A percentile compares a stretch with the other conserved stretches of the same genome.
These are phyloP conservation scores for Drosophila nikananu DNA, from an alignment of 1,140 invertebrate species.

Conservation along the genomic window DNA sequence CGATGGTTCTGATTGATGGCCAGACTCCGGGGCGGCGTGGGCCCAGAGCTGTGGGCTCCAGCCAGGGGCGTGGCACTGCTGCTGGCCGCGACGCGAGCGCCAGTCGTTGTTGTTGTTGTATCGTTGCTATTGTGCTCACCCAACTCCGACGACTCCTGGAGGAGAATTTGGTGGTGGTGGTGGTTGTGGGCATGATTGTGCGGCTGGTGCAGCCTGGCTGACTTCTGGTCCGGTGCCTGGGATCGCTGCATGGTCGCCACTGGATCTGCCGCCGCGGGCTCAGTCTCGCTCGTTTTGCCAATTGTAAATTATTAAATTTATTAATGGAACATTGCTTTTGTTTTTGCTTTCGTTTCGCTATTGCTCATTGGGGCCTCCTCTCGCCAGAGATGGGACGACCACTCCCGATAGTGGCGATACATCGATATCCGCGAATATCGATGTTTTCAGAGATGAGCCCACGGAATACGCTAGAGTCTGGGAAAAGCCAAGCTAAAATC, in stretches of 20 bases:
- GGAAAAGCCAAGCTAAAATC: too few relatives aligned
- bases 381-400: not conserved
- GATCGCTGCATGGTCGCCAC: slow-evolving; percentile 57
- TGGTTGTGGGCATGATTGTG: slow-evolving; percentile 3
- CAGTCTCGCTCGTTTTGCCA: slow-evolving; percentile 6
- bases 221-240: slow-evolving; percentile 51
- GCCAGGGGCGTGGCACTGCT: slow-evolving; percentile 51
- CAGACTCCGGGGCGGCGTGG: slow-evolving; percentile 62
- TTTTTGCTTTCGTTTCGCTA: slow-evolving; percentile 15
- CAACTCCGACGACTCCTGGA: slow-evolving; percentile 25
- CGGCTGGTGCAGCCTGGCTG: slow-evolving; percentile 36
- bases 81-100: slow-evolving; percentile 42
- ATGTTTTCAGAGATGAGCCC: too few relatives aligned
- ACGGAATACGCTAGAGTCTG: too few relatives aligned
- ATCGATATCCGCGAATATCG: too few relatives aligned
- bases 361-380: slow-evolving; percentile 14
- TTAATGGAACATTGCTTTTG: slow-evolving; percentile 6
- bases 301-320: not conserved
- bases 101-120: slow-evolving; percentile 12
- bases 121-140: slow-evolving; percentile 55
- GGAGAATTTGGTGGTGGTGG: slow-evolving; percentile 11
- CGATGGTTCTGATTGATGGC: slow-evolving; percentile 62
- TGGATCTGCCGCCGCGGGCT: slow-evolving; percentile 9
- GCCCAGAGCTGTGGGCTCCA: slow-evolving; percentile 6
- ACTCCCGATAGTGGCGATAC: slow-evolving; percentile 5